Evolutionary conservation across 2,888 invertebrate species (phyloP), one percentile per base, ranked within the genome.

Genomic region (Scaptomyza caliginosa): DNA sequence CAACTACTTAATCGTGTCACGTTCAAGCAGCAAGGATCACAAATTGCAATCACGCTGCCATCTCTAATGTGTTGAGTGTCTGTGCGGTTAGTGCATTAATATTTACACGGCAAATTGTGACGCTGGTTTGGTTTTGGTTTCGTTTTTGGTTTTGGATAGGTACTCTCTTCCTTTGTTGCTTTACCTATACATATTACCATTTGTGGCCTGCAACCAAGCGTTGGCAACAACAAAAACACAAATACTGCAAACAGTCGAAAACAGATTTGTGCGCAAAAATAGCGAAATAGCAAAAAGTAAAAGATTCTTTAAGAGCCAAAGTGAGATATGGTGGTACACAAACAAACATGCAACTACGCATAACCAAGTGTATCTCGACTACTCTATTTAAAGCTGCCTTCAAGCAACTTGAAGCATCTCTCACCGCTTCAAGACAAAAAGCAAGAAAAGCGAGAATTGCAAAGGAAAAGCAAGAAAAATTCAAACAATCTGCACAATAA

Each of bases 51-150:
- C 67, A 67, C 57, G 56, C 19, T 5, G 10, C 34, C 68, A 68
- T 68, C 68, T 6, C 74, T 54, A 36, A 11, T 19, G 13, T n/a
- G 28, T 17, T 19, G 17, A 5, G 6, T 19, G 13, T 49, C 50
- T 51, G 13, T 52, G 62, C 32, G 58, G 62, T 56, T 51, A 67
- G 62, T 71, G 78, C 78, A 81, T 81, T 84, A 80, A 81, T 81
- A 84, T 84, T 81, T 81, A 76, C 81, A 81, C 81, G 76, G 76
- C 72, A 77, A 71, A 80, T 76, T 84, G 78, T 81, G 84, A 81
- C 56, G 52, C 13, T 49, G 32, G 16, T 26, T 24, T 17, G 45
- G 17, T 24, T 43, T 26, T 7, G 13, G 13, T 13, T n/a, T 13
- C 5, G 30, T 30, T 24, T 24, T 10, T 30, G n/a, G n/a, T n/a